Conservation (phyloP, 2,113 vertebrate genomes). For the Hydropotes inermis region DNA sequence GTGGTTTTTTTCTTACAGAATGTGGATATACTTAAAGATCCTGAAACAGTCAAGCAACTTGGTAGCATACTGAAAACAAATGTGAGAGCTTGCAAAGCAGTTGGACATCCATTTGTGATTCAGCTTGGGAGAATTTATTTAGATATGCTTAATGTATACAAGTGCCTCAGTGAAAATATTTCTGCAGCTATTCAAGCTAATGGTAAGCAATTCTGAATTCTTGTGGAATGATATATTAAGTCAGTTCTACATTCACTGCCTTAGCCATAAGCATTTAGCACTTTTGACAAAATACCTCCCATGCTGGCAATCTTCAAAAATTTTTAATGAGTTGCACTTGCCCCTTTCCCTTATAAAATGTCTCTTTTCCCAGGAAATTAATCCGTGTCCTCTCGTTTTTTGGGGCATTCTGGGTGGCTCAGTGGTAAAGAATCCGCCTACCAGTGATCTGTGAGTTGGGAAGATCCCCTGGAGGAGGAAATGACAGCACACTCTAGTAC, state of each 20-base stretch:
- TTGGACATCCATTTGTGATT: constrained; percentile 98
- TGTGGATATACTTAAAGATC: constrained; percentile 98
- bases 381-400: neutral
- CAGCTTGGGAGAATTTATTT: constrained; percentile 98
- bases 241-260: neutral
- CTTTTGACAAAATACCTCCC: neutral
- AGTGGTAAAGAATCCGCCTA: neutral
- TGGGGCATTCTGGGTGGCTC: neutral
- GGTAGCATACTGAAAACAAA: constrained; percentile 99
- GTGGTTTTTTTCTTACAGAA: constrained; percentile 83
- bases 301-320: neutral
- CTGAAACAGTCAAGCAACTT: constrained; percentile 99
- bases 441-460: neutral
- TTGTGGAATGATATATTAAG: constrained; percentile 86
- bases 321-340: neutral
- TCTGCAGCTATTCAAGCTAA: constrained; percentile 99
- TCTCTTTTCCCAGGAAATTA: neutral
- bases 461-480: neutral
- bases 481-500: neutral
- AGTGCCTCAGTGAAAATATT: constrained; percentile 99
- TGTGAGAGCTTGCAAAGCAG: constrained; percentile 96
- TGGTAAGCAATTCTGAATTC: constrained; percentile 81
- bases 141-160: constrained; percentile 99
- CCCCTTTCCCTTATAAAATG: neutral
- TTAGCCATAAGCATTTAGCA: neutral